A percentile compares a stretch with the other conserved stretches of the same genome.
These are phyloP conservation scores for Halcyon malimbica DNA, from an alignment of 2,113 vertebrate species.

Conservation along the genomic window DNA sequence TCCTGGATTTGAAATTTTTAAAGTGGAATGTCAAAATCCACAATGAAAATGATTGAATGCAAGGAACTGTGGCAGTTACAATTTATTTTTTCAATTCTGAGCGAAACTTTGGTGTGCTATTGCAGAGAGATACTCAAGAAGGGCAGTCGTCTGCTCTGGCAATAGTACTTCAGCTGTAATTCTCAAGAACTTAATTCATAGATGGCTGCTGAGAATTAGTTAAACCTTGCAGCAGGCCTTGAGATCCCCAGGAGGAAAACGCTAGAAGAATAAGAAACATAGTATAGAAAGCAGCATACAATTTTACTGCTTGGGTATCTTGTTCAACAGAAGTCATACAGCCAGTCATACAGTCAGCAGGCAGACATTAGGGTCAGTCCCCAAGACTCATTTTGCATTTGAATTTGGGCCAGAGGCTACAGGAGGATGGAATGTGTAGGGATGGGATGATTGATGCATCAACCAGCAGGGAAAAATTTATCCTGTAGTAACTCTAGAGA, in stretches of 20 bases:
- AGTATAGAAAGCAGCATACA: background rate
- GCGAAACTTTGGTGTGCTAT: background rate
- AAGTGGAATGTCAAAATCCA: background rate
- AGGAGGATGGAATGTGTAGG: background rate
- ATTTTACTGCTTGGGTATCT: background rate
- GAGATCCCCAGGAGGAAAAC: background rate
- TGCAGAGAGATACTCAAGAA: background rate
- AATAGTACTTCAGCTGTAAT: background rate
- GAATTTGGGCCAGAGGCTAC: background rate
- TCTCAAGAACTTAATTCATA: background rate
- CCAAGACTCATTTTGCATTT: background rate
- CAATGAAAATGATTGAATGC: conserved; percentile 3
- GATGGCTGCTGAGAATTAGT: background rate
- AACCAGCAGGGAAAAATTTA: background rate
- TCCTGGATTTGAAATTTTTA: conserved; percentile 31
- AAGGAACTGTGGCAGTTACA: background rate
- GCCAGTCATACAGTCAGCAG: background rate
- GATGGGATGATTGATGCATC: background rate
- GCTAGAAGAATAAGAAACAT: background rate
- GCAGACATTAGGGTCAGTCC: background rate
- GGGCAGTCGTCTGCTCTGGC: background rate
- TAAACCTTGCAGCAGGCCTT: background rate
- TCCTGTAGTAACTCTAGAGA: background rate
- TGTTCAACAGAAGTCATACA: background rate
- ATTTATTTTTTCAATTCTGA: background rate